Percentiles rank a stretch among this genome's conserved stretches.
Conservation (phyloP, 1,140 invertebrate genomes). For the Tribolium castaneum region DNA sequence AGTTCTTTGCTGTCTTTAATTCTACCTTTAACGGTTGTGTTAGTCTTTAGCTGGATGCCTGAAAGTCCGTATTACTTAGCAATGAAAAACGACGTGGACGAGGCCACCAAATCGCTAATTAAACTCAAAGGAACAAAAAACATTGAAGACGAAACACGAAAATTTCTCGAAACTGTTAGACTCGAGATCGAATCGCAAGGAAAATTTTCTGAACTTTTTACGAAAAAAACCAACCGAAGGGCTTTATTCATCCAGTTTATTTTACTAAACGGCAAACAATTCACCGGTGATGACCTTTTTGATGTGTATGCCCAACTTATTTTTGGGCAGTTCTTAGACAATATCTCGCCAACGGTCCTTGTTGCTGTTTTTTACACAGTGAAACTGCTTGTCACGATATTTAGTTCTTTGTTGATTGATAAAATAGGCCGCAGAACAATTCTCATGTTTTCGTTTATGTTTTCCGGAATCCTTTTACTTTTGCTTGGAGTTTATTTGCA, state of each 20-base stretch:
- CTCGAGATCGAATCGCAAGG: constrained; percentile 61
- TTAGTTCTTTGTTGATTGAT: constrained; percentile 77
- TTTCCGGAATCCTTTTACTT: constrained; percentile 67
- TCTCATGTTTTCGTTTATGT: constrained; percentile 71
- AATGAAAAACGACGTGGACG: constrained; percentile 68
- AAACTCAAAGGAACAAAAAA: constrained; percentile 71
- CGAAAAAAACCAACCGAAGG: constrained; percentile 70
- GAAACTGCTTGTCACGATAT: constrained; percentile 73
- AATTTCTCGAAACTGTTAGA: constrained; percentile 70
- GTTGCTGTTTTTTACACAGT: constrained; percentile 74
- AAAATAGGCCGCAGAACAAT: constrained; percentile 76
- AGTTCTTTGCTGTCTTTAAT: constrained; percentile 71
- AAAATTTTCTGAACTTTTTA: constrained; percentile 69
- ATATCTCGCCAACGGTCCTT: constrained; percentile 53
- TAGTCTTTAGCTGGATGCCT: constrained; percentile 77
- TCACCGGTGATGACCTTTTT: constrained; percentile 80
- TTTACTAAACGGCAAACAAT: constrained; percentile 79
- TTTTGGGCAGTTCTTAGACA: constrained; percentile 69
- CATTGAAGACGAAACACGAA: constrained; percentile 71
- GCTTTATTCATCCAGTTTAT: constrained; percentile 74
- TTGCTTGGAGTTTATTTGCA: constrained; percentile 73
- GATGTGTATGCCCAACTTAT: constrained; percentile 83
- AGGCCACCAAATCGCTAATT: constrained; percentile 73
- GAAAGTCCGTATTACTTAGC: constrained; percentile 82
- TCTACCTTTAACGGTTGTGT: constrained; percentile 70